Base-by-base conservation (phyloP, 2,888 invertebrate genomes). In the Pandemis cinnamomeana region DNA sequence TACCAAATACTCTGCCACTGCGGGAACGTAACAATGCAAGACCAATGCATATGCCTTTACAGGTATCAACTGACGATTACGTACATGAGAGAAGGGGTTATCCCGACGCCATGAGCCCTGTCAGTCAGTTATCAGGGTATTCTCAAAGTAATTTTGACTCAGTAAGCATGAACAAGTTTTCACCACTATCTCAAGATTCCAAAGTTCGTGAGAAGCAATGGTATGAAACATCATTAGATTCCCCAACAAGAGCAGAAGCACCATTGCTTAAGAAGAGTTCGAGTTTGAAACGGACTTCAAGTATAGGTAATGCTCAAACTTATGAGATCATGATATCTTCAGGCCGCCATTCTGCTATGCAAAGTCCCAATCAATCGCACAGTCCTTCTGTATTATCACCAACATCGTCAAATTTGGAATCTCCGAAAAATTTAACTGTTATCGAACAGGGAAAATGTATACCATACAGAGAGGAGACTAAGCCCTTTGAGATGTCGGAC, bases 401-500 rank as follows among this genome's bases (percentile, higher is more conserved):
- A 0, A 89, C 90, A 84, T 83, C 95, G 80, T 90, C 96, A 67
- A 95, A 96, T 36, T 93, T 96, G 77, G 97, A 97, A 82, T 97
- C 97, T 7, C 97, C 97, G 0, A 97, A 97, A 85, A 97, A 97
- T 86, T 95, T 97, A 85, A 98, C 97, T 0, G 95, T 98, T 0
- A 97, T 98, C 48, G 97, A 98, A 84, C 97, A 97, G 78, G 98
- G 98, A 51, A 97, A 97, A 82, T 98, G 97, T 93, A 98, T 98
- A 88, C 98, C 98, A 0, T 98, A 98, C 86, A 96, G 98, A 83
- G 99, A 99, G 92, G 97, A 98, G 72, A 98, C 98, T 0, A 99
- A 99, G 87, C 99, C 99, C 4, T 99, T 99, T 92, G 99, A 99
- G 95, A 98, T 99, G 98, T 97, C 98, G 0, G 99, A 99, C 90